These are phyloP conservation scores for Eulemur macaco DNA, from an alignment of 2,113 vertebrate genomes.

Conservation along the genomic window DNA sequence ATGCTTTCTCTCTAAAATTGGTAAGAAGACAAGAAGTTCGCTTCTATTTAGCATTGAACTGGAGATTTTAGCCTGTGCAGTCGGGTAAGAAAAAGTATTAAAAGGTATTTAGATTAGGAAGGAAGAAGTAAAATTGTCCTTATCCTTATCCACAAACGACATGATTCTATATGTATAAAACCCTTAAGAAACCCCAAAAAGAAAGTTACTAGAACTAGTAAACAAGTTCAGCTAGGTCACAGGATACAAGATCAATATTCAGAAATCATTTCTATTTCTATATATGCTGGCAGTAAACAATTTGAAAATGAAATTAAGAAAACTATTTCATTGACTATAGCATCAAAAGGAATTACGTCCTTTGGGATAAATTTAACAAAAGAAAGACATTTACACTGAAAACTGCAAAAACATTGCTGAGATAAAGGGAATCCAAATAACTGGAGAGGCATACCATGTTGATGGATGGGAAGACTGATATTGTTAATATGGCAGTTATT, in stretches of 20 bases:
- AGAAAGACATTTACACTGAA: not conserved
- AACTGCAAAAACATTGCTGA: not conserved
- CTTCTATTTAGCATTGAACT: not conserved
- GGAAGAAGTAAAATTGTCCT: not conserved
- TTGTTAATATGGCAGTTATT: not conserved
- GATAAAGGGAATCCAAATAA: not conserved
- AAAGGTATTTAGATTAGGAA: not conserved
- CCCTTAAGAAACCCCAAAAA: not conserved
- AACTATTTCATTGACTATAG: not conserved
- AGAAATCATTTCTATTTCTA: not conserved
- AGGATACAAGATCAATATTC: not conserved
- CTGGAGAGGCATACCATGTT: not conserved
- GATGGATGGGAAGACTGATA: not conserved
- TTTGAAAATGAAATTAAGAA: not conserved
- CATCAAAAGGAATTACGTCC: not conserved
- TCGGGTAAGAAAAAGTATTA: not conserved
- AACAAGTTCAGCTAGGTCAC: not conserved
- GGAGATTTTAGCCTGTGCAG: not conserved
- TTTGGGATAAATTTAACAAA: not conserved
- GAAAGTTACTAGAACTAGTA: not conserved
- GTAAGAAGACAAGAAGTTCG: not conserved
- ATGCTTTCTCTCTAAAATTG: not conserved
- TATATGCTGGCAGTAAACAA: not conserved
- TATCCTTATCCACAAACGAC: not conserved
- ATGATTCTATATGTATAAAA: not conserved